These are phyloP conservation scores for Lepidochitona cinerea DNA, from an alignment of 2,888 invertebrate species.

Conservation along the genomic window DNA sequence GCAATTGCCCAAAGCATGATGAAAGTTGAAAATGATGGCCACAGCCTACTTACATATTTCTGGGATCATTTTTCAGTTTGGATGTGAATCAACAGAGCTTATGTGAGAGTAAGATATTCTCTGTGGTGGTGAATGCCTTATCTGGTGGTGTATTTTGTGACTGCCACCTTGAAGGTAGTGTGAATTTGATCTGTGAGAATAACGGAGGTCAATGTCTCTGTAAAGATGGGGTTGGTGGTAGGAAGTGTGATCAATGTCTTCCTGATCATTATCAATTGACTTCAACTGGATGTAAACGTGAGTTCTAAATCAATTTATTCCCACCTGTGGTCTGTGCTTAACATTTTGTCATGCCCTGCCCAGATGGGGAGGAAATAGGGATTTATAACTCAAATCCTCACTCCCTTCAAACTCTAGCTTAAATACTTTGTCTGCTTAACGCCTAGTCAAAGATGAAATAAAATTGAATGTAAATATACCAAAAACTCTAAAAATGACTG, in stretches of 20 bases:
- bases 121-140: slow-evolving; percentile 41
- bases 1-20: too few species aligned
- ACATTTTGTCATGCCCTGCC: too few species aligned
- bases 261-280: slow-evolving; percentile 41
- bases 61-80: too few species aligned
- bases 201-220: slow-evolving; percentile 54
- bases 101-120: slow-evolving; percentile 37
- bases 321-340: too few species aligned
- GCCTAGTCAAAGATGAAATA: too few species aligned
- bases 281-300: slow-evolving; percentile 45
- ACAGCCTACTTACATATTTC: too few species aligned
- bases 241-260: slow-evolving; percentile 49
- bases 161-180: slow-evolving; percentile 47
- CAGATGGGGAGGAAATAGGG: too few species aligned
- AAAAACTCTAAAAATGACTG: too few species aligned
- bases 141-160: slow-evolving; percentile 46
- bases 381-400: neutral
- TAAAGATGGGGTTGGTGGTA: slow-evolving; percentile 47
- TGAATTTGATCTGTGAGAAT: slow-evolving; percentile 31
- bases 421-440: neutral
- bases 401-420: neutral
- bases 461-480: too few species aligned
- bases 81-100: too few species aligned
- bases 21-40: neutral
- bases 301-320: neutral